Evolutionary conservation across 35 echinoderm and acorn worm genomes (phyloP), one percentile per base, ranked within the genome.

Genomic region (Patiria miniata): DNA sequence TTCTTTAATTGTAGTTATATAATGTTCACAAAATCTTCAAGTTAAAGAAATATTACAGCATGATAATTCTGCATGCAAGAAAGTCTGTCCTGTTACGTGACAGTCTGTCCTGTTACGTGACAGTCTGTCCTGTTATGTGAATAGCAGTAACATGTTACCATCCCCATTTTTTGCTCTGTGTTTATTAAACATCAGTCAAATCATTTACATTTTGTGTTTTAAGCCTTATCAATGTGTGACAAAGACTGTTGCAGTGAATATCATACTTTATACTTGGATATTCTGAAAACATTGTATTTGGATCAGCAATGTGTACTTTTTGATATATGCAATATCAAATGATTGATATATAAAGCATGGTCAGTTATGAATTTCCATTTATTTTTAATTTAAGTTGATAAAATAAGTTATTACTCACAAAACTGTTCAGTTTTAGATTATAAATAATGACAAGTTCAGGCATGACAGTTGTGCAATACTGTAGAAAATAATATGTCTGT

Each of bases 41-140:
- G 52, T 54, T 54, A 54, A 54, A 54, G 52, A 54, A 54, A 54
- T 54, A 54, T 54, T 54, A 54, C 52, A 54, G 52, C 52, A 54
- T 54, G 52, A 54, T 54, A 54, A 54, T 54, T 54, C 52, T 54
- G 52, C 52, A 54, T 54, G 52, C 52, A 54, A 54, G 52, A 54
- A 54, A 54, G 52, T 54, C 52, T 54, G 52, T 54, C 52, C 52
- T 54, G 52, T 54, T 54, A 54, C 52, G 52, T 54, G 52, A 54
- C 52, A 54, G 52, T 54, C 8, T 54, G 52, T 54, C 52, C 52
- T 9, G 52, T n/a, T n/a, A n/a, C n/a, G n/a, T n/a, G n/a, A n/a
- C n/a, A n/a, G n/a, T n/a, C n/a, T n/a, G n/a, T n/a, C n/a, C n/a
- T n/a, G n/a, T n/a, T n/a, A 9, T 54, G 52, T 54, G 18, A 54